Base-by-base conservation (phyloP, 2,797 vertebrate species). In the Emydoidea blandingii region DNA sequence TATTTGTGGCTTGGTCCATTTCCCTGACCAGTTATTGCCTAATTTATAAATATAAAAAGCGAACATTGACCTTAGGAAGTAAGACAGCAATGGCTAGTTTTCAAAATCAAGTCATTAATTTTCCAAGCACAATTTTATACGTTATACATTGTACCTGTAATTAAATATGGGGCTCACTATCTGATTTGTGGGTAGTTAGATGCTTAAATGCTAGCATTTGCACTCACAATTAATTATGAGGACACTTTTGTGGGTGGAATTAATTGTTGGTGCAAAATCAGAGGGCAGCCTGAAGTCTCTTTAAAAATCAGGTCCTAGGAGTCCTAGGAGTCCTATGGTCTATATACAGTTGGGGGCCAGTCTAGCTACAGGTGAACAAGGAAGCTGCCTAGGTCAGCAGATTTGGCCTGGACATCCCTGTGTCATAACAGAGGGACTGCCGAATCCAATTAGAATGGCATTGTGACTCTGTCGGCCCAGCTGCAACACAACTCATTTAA, bases 1-100 rank as follows among this genome's bases (percentile, higher is more conserved):
- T 85, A 94, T 83, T 95, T 92, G 37, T 78, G 19, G 52, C 72
- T 89, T 72, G 27, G 83, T 76, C 4, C 3, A 90, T 93, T 84
- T 53, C 84, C 37, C 47, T 25, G 79, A 14, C 52, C 37, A 81
- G 23, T 31, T 37, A 41, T 56, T 27, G 53, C 6, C 53, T 57
- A 56, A 3, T 72, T 89, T 68, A 37, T 8, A 37, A 68, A 68
- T 68, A 68, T 21, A 81, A 72, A 91, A 83, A 3, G 3, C 83
- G 59, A 83, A 53, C 12, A 14, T 19, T 85, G 76, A 53, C 23
- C 21, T 16, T 44, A 88, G 18, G 25, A 37, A 10, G 16, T 19
- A 87, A 88, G 44, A 37, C 37, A 3, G 29, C 76, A 85, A 54
- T 12, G 11, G 50, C 37, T 68, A 37, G 25, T 54, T 37, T 68